These are phyloP conservation scores for Phocoena phocoena DNA, from an alignment of 2,113 vertebrate genomes.

Conservation along the genomic window DNA sequence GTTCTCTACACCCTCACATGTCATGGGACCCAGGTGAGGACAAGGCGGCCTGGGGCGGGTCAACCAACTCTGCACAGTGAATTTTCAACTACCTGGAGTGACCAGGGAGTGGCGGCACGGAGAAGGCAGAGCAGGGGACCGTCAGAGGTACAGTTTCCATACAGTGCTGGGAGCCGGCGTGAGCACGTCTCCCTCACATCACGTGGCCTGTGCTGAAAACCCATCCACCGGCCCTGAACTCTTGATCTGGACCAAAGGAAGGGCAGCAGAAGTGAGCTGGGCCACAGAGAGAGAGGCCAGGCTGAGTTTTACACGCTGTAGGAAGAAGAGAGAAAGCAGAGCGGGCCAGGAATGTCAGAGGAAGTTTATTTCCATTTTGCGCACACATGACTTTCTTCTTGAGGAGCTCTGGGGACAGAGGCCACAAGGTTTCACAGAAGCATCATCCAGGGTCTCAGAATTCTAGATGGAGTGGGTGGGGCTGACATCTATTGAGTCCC, in stretches of 20 bases:
- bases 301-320: too few species aligned
- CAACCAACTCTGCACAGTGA: neutral
- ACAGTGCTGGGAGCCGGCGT: rapidly evolving
- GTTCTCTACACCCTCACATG: too few species aligned
- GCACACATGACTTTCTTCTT: rapidly evolving
- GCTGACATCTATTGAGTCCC: rapidly evolving
- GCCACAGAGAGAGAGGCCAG: neutral
- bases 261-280: neutral
- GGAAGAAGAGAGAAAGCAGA: neutral
- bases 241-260: neutral
- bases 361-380: rapidly evolving
- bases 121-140: neutral
- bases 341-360: rapidly evolving
- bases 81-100: neutral
- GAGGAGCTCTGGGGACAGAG: neutral
- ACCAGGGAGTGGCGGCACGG: rapidly evolving
- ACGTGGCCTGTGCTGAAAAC: neutral
- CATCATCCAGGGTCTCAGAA: neutral
- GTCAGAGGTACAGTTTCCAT: rapidly evolving
- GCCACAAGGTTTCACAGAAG: neutral
- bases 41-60: neutral
- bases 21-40: neutral
- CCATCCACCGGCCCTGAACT: rapidly evolving
- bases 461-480: neutral
- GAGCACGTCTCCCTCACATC: rapidly evolving